phyloP scores from a whole-genome alignment of 2,888 invertebrate species.

The Drosophila monieri region DNA sequence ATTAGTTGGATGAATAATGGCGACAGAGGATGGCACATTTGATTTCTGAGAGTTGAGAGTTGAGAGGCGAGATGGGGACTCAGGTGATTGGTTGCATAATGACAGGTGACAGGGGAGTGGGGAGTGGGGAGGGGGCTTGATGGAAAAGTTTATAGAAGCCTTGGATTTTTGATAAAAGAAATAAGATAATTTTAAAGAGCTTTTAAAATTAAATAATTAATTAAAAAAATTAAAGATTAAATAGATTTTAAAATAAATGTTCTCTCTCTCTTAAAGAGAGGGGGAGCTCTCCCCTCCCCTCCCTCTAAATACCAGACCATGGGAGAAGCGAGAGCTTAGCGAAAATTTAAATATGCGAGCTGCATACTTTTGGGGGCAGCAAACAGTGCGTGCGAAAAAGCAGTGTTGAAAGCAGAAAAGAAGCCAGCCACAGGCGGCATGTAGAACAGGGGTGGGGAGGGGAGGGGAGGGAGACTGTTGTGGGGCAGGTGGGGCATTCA shows the following conservation, averaged over 20 bases:
- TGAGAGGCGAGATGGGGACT: background rate
- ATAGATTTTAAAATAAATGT: too few relatives aligned
- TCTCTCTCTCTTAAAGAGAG: too few relatives aligned
- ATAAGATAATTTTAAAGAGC: too few relatives aligned
- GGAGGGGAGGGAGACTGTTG: background rate
- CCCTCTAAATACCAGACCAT: constrained; percentile 2
- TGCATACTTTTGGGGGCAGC: constrained; percentile 65
- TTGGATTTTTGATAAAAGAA: too few relatives aligned
- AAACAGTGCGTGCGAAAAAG: constrained; percentile 53
- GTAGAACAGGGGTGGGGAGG: too few relatives aligned
- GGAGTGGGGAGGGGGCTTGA: background rate
- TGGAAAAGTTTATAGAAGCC: background rate
- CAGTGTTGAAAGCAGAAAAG: background rate
- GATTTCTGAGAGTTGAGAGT: constrained; percentile 17
- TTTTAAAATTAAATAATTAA: too few relatives aligned
- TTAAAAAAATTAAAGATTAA: too few relatives aligned
- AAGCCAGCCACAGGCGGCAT: background rate
- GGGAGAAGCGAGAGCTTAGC: constrained; percentile 32
- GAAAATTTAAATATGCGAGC: constrained; percentile 64
- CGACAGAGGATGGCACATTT: constrained; percentile 21
- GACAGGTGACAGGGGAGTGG: background rate
- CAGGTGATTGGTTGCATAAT: constrained; percentile 12
- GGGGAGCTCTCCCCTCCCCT: too few relatives aligned
- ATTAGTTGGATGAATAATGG: constrained; percentile 43
- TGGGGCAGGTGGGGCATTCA: background rate